These are phyloP conservation scores for Petrocephalus microphthalmus DNA, from an alignment of 2,113 vertebrate genomes.

Conservation along the genomic window DNA sequence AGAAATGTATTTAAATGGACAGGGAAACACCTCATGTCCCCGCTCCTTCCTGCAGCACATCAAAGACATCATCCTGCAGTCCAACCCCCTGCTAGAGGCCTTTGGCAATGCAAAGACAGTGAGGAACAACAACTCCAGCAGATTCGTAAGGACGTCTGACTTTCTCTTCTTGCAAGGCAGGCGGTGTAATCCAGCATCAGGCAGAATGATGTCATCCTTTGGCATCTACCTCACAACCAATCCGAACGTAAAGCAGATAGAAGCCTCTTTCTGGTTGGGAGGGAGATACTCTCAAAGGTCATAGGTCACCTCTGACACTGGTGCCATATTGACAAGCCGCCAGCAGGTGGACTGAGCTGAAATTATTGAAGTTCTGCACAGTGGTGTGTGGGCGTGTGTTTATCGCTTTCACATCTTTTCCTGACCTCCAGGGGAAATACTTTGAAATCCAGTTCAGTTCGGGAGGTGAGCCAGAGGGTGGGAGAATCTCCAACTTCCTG, in stretches of 20 bases:
- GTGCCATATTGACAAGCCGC: not conserved
- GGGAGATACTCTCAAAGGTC: not conserved
- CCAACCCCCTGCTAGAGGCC: constrained; percentile 12
- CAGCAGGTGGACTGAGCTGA: not conserved
- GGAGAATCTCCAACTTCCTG: constrained; percentile 96
- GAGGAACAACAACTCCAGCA: constrained; percentile 18
- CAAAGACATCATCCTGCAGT: constrained; percentile 9
- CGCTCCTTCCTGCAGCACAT: not conserved
- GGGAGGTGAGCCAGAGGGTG: constrained; percentile 93
- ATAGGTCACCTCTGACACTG: not conserved
- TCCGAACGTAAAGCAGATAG: not conserved
- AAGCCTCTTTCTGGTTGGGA: not conserved
- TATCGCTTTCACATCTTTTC: constrained; percentile 26
- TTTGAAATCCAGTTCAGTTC: constrained; percentile 99
- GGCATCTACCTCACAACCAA: not conserved
- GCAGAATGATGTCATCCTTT: not conserved
- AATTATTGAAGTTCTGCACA: not conserved
- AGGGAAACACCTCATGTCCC: not conserved
- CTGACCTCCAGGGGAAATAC: constrained; percentile 84
- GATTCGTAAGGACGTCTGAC: not conserved
- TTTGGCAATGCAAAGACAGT: constrained; percentile 12
- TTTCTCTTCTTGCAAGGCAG: not conserved
- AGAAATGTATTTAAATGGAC: not conserved
- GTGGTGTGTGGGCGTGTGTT: not conserved
- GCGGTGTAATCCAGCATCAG: not conserved